phyloP scores from a whole-genome alignment of 2,113 vertebrate species.

The Anoplopoma fimbria region DNA sequence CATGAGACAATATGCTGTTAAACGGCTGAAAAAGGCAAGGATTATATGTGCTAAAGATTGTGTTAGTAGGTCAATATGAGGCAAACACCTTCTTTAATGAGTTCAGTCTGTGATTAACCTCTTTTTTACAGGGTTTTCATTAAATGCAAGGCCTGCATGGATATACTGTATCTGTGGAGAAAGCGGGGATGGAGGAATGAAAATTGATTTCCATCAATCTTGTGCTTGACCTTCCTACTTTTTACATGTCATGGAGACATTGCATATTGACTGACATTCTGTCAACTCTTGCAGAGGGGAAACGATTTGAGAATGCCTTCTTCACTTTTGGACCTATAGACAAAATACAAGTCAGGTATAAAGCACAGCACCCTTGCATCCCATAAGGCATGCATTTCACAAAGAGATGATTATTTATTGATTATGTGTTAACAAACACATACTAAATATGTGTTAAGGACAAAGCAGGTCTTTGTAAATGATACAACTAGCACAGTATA shows the following conservation, averaged over 20 bases:
- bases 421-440: constrained; percentile 1
- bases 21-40: neutral
- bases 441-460: too few species aligned
- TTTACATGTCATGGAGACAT: constrained; percentile 21
- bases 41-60: neutral
- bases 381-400: neutral
- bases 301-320: constrained; percentile 1
- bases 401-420: constrained; percentile 2
- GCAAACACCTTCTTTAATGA: constrained; percentile 21
- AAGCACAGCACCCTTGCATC: neutral
- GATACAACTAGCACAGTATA: neutral
- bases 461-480: neutral
- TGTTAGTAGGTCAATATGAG: neutral
- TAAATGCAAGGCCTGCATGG: neutral
- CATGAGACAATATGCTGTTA: neutral
- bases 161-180: constrained; percentile 11
- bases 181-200: neutral
- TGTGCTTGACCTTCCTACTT: constrained; percentile 55
- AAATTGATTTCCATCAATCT: constrained; percentile 63
- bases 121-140: neutral
- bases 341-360: constrained; percentile 7
- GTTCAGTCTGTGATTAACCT: constrained; percentile 30
- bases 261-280: constrained; percentile 37
- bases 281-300: constrained; percentile 24
- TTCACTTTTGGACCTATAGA: neutral